phyloP scores from a whole-genome alignment of 2,113 vertebrate genomes.

The Cheirogaleus medius region DNA sequence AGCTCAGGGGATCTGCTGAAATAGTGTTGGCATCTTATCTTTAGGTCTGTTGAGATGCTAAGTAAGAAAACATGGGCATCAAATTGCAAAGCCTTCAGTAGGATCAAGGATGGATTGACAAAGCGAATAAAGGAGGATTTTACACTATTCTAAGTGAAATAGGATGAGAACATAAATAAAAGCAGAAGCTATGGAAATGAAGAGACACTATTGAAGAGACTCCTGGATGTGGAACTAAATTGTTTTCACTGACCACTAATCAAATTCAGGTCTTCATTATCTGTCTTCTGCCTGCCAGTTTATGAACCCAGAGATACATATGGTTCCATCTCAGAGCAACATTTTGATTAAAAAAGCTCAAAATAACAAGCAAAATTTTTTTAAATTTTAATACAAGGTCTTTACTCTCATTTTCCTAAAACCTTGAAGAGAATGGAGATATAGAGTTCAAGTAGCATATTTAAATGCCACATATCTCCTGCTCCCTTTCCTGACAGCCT shows the following conservation, averaged over 20 bases:
- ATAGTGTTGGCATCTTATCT: neutral
- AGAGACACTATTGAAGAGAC: neutral
- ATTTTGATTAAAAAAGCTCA: slow-evolving; percentile 1
- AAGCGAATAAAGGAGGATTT: neutral
- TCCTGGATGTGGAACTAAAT: neutral
- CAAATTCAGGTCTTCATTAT: neutral
- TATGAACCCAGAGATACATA: neutral
- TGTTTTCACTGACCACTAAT: neutral
- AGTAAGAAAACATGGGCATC: neutral
- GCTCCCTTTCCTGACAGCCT: neutral
- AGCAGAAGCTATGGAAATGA: neutral
- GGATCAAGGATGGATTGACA: neutral
- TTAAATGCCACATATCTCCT: neutral
- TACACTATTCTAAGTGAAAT: neutral
- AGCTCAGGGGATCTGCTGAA: neutral
- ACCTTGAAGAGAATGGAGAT: neutral
- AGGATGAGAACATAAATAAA: neutral
- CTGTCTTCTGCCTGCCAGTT: neutral
- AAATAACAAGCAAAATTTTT: neutral
- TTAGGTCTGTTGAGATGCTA: neutral
- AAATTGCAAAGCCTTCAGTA: neutral
- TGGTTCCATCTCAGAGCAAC: neutral
- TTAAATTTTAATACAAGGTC: neutral
- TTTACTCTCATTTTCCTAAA: neutral
- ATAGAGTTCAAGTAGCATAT: neutral